These are phyloP conservation scores for Cheirogaleus medius DNA, from an alignment of 2,113 vertebrate species.

Conservation along the genomic window DNA sequence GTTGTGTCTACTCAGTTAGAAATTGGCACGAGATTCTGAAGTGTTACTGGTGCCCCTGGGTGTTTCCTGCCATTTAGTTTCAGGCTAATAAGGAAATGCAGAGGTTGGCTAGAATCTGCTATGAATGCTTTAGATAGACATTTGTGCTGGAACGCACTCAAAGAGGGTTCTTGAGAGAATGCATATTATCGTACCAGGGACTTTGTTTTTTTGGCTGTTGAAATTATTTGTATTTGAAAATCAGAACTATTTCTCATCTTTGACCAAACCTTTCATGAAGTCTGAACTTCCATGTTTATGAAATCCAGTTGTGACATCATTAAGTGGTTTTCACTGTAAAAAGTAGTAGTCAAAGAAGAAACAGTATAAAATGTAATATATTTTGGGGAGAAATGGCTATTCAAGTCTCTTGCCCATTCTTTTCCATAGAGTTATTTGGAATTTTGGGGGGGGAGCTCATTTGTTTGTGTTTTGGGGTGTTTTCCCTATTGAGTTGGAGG, in stretches of 20 bases:
- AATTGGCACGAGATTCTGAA: slow-evolving; percentile 66
- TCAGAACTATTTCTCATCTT: slow-evolving; percentile 50
- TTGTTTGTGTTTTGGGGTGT: background rate
- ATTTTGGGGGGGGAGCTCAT: background rate
- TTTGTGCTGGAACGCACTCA: slow-evolving; percentile 59
- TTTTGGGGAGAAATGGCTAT: background rate
- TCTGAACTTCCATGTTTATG: slow-evolving; percentile 48
- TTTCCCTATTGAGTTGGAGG: background rate
- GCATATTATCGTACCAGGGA: background rate
- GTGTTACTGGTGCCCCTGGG: slow-evolving; percentile 70
- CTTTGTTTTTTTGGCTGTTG: slow-evolving; percentile 57
- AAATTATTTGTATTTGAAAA: slow-evolving; percentile 59
- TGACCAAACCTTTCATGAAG: slow-evolving; percentile 37
- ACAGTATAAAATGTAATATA: background rate
- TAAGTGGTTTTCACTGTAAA: slow-evolving; percentile 1
- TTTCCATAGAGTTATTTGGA: background rate
- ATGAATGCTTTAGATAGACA: slow-evolving; percentile 40
- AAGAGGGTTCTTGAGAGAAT: slow-evolving; percentile 56
- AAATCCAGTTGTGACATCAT: slow-evolving; percentile 51
- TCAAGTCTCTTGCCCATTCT: background rate
- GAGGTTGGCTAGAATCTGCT: slow-evolving; percentile 54
- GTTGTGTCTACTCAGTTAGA: slow-evolving; percentile 41
- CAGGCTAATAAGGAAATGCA: slow-evolving; percentile 74
- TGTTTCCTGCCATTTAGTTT: slow-evolving; percentile 77
- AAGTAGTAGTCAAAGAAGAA: slow-evolving; percentile 5